Evolutionary conservation across 2,113 vertebrate genomes (phyloP).

Genomic region (Hypocryptadius cinnamomeus): DNA sequence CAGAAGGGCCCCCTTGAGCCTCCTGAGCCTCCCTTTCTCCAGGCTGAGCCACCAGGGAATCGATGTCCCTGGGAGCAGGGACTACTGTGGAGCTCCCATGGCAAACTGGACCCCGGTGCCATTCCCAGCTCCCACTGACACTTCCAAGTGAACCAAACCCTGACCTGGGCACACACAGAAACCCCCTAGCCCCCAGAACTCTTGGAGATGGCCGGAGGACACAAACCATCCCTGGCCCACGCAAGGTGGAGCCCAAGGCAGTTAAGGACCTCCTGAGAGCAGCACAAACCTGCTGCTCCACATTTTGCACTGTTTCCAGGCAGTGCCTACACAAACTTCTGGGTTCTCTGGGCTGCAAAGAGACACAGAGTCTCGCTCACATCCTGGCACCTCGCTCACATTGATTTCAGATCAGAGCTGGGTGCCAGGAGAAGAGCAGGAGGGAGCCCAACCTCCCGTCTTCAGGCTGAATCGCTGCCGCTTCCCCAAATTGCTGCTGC

Average conservation of each 20-base stretch:
- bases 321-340: background rate
- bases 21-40: background rate
- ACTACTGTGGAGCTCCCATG: background rate
- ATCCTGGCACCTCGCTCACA: slow-evolving; percentile 9
- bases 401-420: background rate
- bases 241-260: fast-evolving
- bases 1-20: background rate
- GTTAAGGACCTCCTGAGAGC: background rate
- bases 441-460: background rate
- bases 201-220: background rate
- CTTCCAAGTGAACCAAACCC: fast-evolving
- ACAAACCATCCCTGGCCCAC: background rate
- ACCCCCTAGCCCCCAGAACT: fast-evolving
- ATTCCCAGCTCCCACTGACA: background rate
- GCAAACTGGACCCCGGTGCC: fast-evolving
- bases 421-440: slow-evolving; percentile 29
- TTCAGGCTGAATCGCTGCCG: fast-evolving
- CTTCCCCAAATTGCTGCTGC: background rate
- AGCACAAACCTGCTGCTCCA: background rate
- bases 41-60: background rate
- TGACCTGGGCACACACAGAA: background rate
- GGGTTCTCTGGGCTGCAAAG: background rate
- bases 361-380: slow-evolving; percentile 26
- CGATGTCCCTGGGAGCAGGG: background rate
- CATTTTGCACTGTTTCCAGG: fast-evolving